A percentile compares a stretch with the other conserved stretches of the same genome.
phyloP scores from a whole-genome alignment of 2,888 invertebrate species.

The Pandemis heparana region DNA sequence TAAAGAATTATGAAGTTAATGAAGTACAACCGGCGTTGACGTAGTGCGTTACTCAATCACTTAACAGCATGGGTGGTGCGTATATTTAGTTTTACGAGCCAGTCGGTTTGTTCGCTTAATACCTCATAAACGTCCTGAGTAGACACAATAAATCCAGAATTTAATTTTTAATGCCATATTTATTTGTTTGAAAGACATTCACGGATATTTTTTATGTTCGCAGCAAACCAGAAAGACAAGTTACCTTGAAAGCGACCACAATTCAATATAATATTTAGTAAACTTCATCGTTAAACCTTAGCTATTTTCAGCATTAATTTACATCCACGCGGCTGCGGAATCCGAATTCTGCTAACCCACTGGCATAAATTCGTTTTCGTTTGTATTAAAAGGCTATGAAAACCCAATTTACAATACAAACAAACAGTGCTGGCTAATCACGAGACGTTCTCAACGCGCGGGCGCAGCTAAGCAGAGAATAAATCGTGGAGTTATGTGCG shows the following conservation, averaged over 20 bases:
- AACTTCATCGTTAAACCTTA: neutral
- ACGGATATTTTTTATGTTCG: constrained; percentile 27
- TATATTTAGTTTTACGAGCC: constrained; percentile 66
- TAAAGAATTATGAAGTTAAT: constrained; percentile 24
- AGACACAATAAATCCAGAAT: constrained; percentile 41
- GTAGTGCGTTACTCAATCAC: constrained; percentile 49
- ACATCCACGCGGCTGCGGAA: neutral
- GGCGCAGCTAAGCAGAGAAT: neutral
- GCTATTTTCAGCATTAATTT: neutral
- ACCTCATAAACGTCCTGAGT: constrained; percentile 58
- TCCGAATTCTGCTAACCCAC: neutral
- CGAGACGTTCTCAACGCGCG: constrained; percentile 11
- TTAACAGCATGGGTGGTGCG: constrained; percentile 52
- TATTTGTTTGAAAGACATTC: constrained; percentile 18
- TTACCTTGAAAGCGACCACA: constrained; percentile 3
- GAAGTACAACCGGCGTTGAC: constrained; percentile 12
- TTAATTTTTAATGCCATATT: constrained; percentile 33
- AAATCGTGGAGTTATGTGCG: constrained; percentile 15
- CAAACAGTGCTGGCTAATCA: constrained; percentile 32
- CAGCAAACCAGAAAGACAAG: neutral
- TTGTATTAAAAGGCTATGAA: constrained; percentile 21
- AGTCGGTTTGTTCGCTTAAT: constrained; percentile 53
- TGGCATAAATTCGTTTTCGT: constrained; percentile 12
- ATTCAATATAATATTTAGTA: neutral
- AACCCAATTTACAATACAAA: constrained; percentile 31